Percentiles rank a stretch among this genome's conserved stretches.
Evolutionary conservation across 2,113 vertebrate genomes (phyloP).

Genomic region (Gymnobelideus leadbeateri): DNA sequence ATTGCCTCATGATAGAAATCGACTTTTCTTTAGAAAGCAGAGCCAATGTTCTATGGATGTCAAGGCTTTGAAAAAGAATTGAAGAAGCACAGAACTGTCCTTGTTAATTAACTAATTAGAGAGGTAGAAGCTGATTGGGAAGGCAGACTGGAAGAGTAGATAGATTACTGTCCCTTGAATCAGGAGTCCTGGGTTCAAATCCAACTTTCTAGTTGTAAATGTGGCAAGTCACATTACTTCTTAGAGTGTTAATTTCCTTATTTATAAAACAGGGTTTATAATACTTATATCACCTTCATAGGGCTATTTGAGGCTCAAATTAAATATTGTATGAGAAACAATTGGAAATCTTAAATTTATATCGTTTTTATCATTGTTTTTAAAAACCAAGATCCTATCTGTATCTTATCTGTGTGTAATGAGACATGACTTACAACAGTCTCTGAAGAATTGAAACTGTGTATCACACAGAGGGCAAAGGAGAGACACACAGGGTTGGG

Average conservation of each 20-base stretch:
- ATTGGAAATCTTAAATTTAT: neutral
- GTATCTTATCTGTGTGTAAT: neutral
- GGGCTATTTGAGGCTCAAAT: neutral
- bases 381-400: neutral
- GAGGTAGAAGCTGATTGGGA: neutral
- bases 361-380: neutral
- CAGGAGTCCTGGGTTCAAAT: neutral
- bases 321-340: neutral
- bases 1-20: neutral
- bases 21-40: neutral
- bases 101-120: neutral
- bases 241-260: neutral
- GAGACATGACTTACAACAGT: neutral
- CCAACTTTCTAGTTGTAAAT: neutral
- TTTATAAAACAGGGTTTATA: neutral
- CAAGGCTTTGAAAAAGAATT: neutral
- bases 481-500: neutral
- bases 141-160: neutral
- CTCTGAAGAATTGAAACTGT: neutral
- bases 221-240: neutral
- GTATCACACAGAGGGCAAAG: neutral
- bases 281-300: neutral
- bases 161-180: neutral
- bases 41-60: neutral
- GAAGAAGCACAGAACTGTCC: neutral